Evolutionary conservation across 2,113 vertebrate species (phyloP), one percentile per base, ranked within the genome.

Genomic region (Telmatochromis bifrenatus): DNA sequence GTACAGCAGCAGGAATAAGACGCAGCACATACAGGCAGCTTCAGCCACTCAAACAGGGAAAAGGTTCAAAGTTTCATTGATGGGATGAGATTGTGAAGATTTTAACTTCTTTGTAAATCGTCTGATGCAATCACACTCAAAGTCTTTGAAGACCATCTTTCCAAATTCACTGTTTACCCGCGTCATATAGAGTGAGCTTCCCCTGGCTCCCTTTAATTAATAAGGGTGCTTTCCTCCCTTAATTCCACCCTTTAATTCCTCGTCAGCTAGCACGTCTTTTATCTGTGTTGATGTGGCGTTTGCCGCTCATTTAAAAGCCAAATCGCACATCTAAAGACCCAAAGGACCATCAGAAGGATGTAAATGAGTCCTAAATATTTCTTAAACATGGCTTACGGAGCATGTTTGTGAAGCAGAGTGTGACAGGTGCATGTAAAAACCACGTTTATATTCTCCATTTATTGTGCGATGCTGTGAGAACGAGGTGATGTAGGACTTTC

Each of bases 101-200:
- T 75, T 45, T 26, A 73, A 26, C 39, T 23, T 39, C 11, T 45
- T 75, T 75, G 14, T 26, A 45, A 28, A 17, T 75, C 9, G 1
- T 47, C 14, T 75, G 70, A 75, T 75, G 6, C 21, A 47, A 12
- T 75, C 70, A 12, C 6, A 47, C 14, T 17, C 21, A 47, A 26
- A 10, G 39, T 73, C 14, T 45, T 1, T 73, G 4, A 73, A 73
- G 39, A 17, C 3, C 8, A 14, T 28, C 39, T 75, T 73, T 26
- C 12, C 39, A 28, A 28, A 47, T 75, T 28, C 23, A 17, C 5
- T 0, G 39, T 45, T 73, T 26, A 9, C 65, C 42, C 2, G 37
- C 0, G 2, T 47, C 21, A 47, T 0, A 7, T 28, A 75, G 42
- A 19, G 23, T 0, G 6, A 47, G 39, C 39, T 26, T 47, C 21